Evolutionary conservation across 2,888 invertebrate species (phyloP), one percentile per base, ranked within the genome.

Genomic region (Heliconius ethilla): DNA sequence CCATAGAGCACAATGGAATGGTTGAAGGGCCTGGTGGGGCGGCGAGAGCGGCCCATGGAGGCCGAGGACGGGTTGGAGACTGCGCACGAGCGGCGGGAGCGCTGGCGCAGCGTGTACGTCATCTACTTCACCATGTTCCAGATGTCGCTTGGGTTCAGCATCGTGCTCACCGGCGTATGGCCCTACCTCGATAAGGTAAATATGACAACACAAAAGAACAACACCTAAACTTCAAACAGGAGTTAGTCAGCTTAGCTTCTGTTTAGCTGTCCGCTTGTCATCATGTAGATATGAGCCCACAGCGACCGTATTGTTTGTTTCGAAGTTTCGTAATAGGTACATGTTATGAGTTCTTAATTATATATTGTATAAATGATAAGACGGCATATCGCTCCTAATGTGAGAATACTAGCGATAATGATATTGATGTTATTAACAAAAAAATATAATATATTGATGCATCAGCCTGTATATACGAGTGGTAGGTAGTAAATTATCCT

Each of bases 61-160:
- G 73, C 66, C n/a, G 77, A 69, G 75, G 82, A 82, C 45, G 80
- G 92, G 77, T 92, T 97, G 85, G 98, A 98, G 95, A 97, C 96
- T 9, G 88, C 92, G 67, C 91, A 92, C 79, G 96, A 97, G 88
- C 96, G 96, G 83, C 95, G 94, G 83, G 95, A 96, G 87, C 95
- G 98, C 91, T 97, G 97, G 97, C 95, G 96, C 82, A 98, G 98
- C 82, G 95, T 98, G 81, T 96, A 97, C 86, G 95, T 97, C 67
- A 97, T 98, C 86, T 98, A 98, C 91, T 97, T 97, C 90, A 98
- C 98, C 77, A 97, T 98, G 96, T 98, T 98, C 92, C 95, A 98
- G 82, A 98, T 98, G 96, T 97, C 97, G 0, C 93, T 98, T 74
- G 98, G 97, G 40, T 98, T 98, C 91, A 98, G 98, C 89, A 97